Percentiles rank a stretch among this genome's conserved stretches.
Conservation (phyloP, 2,797 vertebrate species). For the Enteromius treurensis region DNA sequence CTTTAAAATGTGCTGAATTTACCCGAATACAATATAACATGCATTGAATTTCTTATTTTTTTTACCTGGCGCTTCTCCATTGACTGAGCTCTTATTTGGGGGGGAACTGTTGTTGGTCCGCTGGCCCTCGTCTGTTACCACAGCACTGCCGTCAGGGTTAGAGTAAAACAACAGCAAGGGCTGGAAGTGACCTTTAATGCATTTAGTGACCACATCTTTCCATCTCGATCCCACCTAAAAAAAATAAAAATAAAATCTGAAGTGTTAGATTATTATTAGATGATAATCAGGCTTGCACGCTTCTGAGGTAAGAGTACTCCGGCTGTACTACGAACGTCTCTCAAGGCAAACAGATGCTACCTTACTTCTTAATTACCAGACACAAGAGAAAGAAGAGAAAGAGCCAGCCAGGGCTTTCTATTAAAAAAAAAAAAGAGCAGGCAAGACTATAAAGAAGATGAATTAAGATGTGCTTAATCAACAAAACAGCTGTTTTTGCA, state of each 20-base stretch:
- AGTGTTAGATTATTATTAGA: conserved; percentile 1
- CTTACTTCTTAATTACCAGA: conserved; percentile 73
- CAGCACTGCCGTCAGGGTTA: conserved; percentile 90
- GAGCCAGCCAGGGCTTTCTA: not conserved
- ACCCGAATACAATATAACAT: too few relatives aligned
- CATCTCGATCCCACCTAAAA: conserved; percentile 89
- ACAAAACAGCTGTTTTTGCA: not conserved
- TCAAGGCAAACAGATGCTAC: conserved; percentile 74
- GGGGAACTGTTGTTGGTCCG: conserved; percentile 79
- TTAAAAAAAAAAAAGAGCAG: not conserved
- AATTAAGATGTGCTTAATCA: not conserved
- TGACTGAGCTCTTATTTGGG: conserved; percentile 76
- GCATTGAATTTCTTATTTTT: not conserved
- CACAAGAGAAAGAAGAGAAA: conserved; percentile 40
- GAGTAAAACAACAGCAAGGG: conserved; percentile 95
- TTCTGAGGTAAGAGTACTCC: conserved; percentile 40
- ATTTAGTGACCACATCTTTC: conserved; percentile 96
- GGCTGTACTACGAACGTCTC: conserved; percentile 64
- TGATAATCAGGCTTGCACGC: not conserved
- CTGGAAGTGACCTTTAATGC: conserved; percentile 95
- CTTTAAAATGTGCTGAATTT: not conserved
- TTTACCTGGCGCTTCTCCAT: conserved; percentile 82
- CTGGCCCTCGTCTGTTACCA: conserved; percentile 84
- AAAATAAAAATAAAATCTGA: not conserved
- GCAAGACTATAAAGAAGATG: not conserved